These are phyloP conservation scores for Anthopleura sola DNA, from an alignment of 64 coral and sea anemone genomes.

Conservation along the genomic window DNA sequence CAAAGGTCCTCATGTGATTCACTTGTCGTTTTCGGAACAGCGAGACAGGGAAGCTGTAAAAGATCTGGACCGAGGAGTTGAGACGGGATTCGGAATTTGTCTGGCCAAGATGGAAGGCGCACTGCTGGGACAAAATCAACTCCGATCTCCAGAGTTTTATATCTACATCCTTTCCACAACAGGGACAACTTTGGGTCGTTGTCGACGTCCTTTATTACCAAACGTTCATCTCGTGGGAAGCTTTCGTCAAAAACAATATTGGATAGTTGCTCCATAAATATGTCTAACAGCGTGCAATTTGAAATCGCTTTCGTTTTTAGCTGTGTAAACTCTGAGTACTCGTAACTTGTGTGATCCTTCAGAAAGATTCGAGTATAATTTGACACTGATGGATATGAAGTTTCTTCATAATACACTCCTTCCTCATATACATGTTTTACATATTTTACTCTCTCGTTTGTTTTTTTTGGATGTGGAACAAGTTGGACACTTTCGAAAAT, in stretches of 20 bases:
- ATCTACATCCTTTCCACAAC: conserved; percentile 40
- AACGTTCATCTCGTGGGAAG: conserved; percentile 33
- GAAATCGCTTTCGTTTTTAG: background rate
- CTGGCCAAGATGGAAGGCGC: conserved; percentile 37
- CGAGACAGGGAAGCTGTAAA: conserved; percentile 25
- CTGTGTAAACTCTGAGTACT: conserved; percentile 18
- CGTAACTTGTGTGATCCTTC: conserved; percentile 27
- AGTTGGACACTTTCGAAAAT: background rate
- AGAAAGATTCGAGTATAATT: conserved; percentile 43
- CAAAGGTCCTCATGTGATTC: conserved; percentile 24
- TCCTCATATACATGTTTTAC: no score
- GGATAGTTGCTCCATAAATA: conserved; percentile 15
- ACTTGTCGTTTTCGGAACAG: conserved; percentile 49
- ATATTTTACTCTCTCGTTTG: no score
- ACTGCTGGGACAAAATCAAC: conserved; percentile 58
- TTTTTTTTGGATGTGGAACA: background rate
- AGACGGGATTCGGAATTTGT: conserved; percentile 34
- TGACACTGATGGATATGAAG: conserved; percentile 17
- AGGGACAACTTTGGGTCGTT: conserved; percentile 29
- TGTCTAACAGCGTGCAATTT: background rate
- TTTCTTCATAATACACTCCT: conserved; percentile 30
- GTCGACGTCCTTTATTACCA: conserved; percentile 38
- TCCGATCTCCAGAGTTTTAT: conserved; percentile 22
- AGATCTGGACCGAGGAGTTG: conserved; percentile 32
- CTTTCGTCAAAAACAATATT: conserved; percentile 19